A percentile compares a stretch with the other conserved stretches of the same genome.
Conservation (phyloP, 92 coral and sea anemone species). For the Bergia sp. region DNA sequence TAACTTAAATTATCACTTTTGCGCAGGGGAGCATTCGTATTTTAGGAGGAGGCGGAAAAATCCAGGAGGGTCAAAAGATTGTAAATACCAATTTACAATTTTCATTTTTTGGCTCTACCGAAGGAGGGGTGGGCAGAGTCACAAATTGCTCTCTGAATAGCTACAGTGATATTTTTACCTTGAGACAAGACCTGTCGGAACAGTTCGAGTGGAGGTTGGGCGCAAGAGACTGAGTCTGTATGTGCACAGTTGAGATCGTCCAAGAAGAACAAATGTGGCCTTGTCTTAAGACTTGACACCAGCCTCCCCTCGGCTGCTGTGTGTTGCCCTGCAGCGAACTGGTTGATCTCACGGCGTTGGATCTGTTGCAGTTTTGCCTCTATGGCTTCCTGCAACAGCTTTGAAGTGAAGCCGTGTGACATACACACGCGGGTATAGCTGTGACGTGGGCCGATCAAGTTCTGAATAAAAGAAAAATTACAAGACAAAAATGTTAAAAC, state of each 20-base stretch:
- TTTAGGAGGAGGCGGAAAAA: too few species aligned
- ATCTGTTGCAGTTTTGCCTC: conserved; percentile 73
- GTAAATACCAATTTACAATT: too few species aligned
- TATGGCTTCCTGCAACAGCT: conserved; percentile 80
- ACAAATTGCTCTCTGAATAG: too few species aligned
- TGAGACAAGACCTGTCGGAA: conserved; percentile 83
- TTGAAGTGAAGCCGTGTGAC: conserved; percentile 82
- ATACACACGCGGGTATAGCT: conserved; percentile 80
- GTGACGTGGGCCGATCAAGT: conserved; percentile 84
- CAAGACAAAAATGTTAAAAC: not conserved
- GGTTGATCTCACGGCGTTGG: conserved; percentile 76
- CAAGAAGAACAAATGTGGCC: conserved; percentile 71
- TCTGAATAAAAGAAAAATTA: conserved; percentile 49
- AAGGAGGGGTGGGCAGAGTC: too few species aligned
- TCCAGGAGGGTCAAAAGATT: too few species aligned
- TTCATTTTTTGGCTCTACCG: too few species aligned
- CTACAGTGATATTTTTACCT: conserved; percentile 50
- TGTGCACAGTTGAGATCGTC: conserved; percentile 88
- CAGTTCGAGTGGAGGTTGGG: conserved; percentile 89
- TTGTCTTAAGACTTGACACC: conserved; percentile 54
- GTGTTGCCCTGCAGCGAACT: conserved; percentile 46
- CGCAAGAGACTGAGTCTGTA: conserved; percentile 67
- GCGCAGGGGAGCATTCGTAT: too few species aligned
- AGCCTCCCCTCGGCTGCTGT: conserved; percentile 34
- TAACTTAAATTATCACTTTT: too few species aligned